Conservation (phyloP, 2,888 invertebrate genomes). For the Cosmia pyralina region DNA sequence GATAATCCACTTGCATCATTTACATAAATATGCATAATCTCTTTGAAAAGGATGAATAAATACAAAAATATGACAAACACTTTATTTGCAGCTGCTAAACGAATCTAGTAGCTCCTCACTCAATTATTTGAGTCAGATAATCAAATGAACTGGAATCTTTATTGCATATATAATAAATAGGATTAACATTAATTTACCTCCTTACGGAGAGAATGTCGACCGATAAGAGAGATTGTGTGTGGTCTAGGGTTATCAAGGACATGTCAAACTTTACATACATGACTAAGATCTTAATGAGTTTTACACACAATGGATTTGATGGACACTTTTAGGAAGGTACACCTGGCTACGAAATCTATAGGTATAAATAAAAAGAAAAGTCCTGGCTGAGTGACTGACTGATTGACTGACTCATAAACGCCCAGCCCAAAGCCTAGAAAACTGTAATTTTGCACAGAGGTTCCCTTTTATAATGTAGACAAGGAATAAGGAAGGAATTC, state of each 20-base stretch:
- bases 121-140: slow-evolving; percentile 9
- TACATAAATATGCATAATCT: too few relatives aligned
- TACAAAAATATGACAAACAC: too few relatives aligned
- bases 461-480: too few relatives aligned
- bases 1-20: neutral
- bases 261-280: slow-evolving; percentile 31
- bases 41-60: too few relatives aligned
- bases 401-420: too few relatives aligned
- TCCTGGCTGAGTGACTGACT: too few relatives aligned
- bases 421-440: too few relatives aligned
- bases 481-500: too few relatives aligned
- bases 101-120: neutral
- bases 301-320: neutral
- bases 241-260: slow-evolving; percentile 50
- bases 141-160: slow-evolving; percentile 41
- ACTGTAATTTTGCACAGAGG: too few relatives aligned
- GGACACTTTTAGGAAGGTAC: too few relatives aligned
- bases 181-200: slow-evolving; percentile 41
- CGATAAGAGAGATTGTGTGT: slow-evolving; percentile 58
- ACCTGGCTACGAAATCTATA: too few relatives aligned
- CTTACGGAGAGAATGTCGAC: slow-evolving; percentile 35
- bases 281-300: neutral
- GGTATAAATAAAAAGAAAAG: too few relatives aligned
- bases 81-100: neutral
- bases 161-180: slow-evolving; percentile 35